These are phyloP conservation scores for Dipus sagitta DNA, from an alignment of 2,797 vertebrate genomes.

Conservation along the genomic window DNA sequence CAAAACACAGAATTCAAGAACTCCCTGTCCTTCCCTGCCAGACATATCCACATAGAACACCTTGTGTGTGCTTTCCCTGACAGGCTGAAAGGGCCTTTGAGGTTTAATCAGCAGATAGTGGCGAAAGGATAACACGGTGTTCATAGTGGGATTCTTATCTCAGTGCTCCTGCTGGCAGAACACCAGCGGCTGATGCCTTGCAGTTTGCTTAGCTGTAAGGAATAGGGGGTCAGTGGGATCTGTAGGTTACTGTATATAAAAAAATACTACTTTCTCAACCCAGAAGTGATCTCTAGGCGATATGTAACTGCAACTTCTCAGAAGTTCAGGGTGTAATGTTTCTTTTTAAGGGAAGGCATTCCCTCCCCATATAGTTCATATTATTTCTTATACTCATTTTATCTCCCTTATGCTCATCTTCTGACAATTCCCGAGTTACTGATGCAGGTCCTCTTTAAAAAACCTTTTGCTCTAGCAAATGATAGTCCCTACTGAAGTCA, in stretches of 20 bases:
- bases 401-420: background rate
- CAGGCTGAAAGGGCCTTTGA: slow-evolving; percentile 78
- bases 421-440: background rate
- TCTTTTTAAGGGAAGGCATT: slow-evolving; percentile 2
- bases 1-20: slow-evolving; percentile 68
- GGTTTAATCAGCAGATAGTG: slow-evolving; percentile 78
- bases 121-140: slow-evolving; percentile 73
- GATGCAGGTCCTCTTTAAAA: background rate
- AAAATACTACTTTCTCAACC: slow-evolving; percentile 57
- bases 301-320: slow-evolving; percentile 23
- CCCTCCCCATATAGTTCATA: background rate
- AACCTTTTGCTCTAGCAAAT: slow-evolving; percentile 31
- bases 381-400: background rate
- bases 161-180: slow-evolving; percentile 53
- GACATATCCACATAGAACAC: background rate
- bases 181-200: slow-evolving; percentile 58
- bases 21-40: slow-evolving; percentile 73
- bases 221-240: slow-evolving; percentile 67
- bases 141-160: slow-evolving; percentile 81
- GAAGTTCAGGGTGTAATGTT: slow-evolving; percentile 51
- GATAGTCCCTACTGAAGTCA: background rate
- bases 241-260: slow-evolving; percentile 46
- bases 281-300: slow-evolving; percentile 62
- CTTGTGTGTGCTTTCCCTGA: slow-evolving; percentile 59
- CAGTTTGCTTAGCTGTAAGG: slow-evolving; percentile 72